Evolutionary conservation across 2,888 invertebrate species (phyloP).

Genomic region (Nebria brevicollis): DNA sequence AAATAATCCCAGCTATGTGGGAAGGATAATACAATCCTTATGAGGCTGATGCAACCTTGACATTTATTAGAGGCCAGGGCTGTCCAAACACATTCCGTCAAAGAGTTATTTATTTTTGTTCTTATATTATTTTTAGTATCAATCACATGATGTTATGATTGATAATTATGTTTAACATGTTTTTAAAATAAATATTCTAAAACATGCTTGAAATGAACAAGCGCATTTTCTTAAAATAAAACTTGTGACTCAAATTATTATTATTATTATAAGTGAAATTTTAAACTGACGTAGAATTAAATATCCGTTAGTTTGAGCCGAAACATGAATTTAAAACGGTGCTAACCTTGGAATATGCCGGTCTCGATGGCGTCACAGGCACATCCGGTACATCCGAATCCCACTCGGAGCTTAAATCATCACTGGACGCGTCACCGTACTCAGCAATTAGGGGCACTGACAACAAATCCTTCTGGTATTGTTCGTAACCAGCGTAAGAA

Average conservation of each 20-base stretch:
- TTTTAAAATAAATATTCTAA: background rate
- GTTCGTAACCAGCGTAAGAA: conserved; percentile 72
- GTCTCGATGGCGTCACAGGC: conserved; percentile 53
- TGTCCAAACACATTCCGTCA: background rate
- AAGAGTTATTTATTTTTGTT: background rate
- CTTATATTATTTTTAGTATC: background rate
- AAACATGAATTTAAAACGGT: background rate
- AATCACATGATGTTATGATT: background rate
- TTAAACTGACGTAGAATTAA: background rate
- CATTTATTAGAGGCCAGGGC: background rate
- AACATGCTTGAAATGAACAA: background rate
- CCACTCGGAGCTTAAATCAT: conserved; percentile 92
- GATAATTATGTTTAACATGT: background rate
- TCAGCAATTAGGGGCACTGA: conserved; percentile 81
- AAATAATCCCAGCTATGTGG: background rate
- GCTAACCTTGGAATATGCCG: conserved; percentile 54
- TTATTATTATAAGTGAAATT: too few relatives aligned
- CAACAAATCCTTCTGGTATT: conserved; percentile 80
- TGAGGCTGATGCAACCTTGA: background rate
- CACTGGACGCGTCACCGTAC: conserved; percentile 90
- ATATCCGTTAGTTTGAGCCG: background rate
- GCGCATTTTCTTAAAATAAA: too few relatives aligned
- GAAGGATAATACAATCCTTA: background rate
- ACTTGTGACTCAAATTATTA: too few relatives aligned
- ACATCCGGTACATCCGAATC: conserved; percentile 81